Base-by-base conservation (phyloP, 30 jellyfish, hydroid and myxozoan genomes). In the Catostylus mosaicus region DNA sequence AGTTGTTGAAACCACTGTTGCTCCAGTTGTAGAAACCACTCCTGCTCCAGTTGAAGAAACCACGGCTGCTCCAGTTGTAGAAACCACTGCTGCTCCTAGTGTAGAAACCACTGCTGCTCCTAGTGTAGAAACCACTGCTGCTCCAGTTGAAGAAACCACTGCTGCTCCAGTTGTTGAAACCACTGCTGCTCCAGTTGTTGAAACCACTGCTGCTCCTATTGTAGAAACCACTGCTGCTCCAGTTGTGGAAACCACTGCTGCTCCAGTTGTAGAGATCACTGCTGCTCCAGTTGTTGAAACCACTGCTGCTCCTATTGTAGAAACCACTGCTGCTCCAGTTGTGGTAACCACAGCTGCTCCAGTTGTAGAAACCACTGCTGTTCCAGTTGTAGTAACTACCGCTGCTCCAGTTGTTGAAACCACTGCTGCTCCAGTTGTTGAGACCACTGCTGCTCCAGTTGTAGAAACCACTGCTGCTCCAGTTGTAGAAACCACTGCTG, bases 261-360 rank as follows among this genome's bases (percentile, higher is more conserved):
- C 72, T 7, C 72, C 72, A 6, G 23, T 29, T 59, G 72, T 6
- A n/a, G 72, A 59, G 30, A 67, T 0, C 12, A 67, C 80, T 7
- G 80, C 80, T 7, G 1, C 71, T 0, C 62, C 80, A 26, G 59
- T 26, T 30, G 40, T 43, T n/a, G 60, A 30, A 18, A n/a, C 80
- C 23, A 34, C 52, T 18, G 62, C 52, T 34, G 59, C 11, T 1
- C 36, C 76, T 1, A 38, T 8, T 63, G 76, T 40, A 38, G 40
- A 63, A 11, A 63, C 76, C 30, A 67, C 52, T 8, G 80, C 54
- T 7, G 59, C 30, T 67, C 62, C 52, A 26, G 30, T 67, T 67
- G 80, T 10, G 8, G 59, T 10, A 0, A 26, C 80, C 18, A 67
- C 80, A 23, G 62, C 0, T 67, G 52, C 71, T 12, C 80, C 80